phyloP scores from a whole-genome alignment of 2,113 vertebrate genomes.

The Elachura formosa region DNA sequence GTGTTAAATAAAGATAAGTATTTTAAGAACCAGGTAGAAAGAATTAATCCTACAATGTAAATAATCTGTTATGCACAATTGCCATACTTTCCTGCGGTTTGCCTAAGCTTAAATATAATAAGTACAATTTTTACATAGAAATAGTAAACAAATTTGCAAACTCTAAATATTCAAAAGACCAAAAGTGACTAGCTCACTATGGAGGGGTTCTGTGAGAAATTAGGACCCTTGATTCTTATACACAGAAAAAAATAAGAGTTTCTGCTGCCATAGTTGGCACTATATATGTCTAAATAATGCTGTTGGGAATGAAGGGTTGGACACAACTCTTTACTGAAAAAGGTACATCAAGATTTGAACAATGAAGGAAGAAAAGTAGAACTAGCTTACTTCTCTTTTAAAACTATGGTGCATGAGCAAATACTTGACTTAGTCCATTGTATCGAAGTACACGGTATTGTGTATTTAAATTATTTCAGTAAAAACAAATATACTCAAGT shows the following conservation, averaged over 20 bases:
- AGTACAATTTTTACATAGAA: neutral
- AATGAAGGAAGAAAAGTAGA: neutral
- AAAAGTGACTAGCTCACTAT: neutral
- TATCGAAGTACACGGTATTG: accelerated
- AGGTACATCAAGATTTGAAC: neutral
- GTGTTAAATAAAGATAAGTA: neutral
- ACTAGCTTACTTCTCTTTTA: neutral
- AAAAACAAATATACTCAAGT: neutral
- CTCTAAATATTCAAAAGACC: neutral
- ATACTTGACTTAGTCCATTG: neutral
- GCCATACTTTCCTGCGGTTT: neutral
- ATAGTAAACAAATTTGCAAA: neutral
- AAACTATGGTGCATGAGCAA: neutral
- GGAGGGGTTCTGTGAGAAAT: neutral
- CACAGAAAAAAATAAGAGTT: neutral
- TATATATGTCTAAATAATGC: neutral
- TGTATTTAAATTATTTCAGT: neutral
- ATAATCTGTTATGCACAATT: neutral
- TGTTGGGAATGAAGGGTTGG: neutral
- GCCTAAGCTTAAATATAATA: neutral
- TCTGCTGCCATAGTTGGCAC: neutral
- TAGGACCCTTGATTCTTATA: neutral
- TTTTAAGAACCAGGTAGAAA: neutral
- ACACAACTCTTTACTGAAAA: neutral
- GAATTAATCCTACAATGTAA: neutral